Evolutionary conservation across 1,140 invertebrate genomes (phyloP).

Genomic region (Eupeodes corollae): DNA sequence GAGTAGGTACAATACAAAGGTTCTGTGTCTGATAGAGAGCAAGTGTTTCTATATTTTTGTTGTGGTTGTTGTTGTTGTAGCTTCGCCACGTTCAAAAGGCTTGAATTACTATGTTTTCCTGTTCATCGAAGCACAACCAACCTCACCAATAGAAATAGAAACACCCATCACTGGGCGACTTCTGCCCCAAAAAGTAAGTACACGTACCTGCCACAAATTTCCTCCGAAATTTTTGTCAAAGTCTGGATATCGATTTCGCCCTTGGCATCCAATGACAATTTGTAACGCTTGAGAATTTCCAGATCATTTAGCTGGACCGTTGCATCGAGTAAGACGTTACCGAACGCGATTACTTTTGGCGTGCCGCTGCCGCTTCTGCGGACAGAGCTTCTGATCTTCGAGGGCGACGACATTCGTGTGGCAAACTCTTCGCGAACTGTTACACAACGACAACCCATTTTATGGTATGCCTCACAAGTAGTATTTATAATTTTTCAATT

Average conservation of each 20-base stretch:
- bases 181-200: background rate
- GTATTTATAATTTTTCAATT: background rate
- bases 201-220: conserved; percentile 18
- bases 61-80: too few species aligned
- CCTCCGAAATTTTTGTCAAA: conserved; percentile 16
- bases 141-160: too few species aligned
- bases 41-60: too few species aligned
- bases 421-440: too few species aligned
- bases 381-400: background rate
- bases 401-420: too few species aligned
- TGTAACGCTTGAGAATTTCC: conserved; percentile 17
- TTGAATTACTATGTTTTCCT: too few species aligned
- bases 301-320: conserved; percentile 18
- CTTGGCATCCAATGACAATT: conserved; percentile 24
- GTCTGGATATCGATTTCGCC: conserved; percentile 24
- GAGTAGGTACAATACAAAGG: too few species aligned
- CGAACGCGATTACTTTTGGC: conserved; percentile 31
- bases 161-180: too few species aligned
- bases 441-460: background rate
- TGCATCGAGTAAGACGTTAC: conserved; percentile 29
- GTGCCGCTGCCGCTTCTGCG: conserved; percentile 11
- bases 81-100: too few species aligned
- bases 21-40: too few species aligned
- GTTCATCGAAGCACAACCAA: too few species aligned
- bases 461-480: background rate